A percentile compares a stretch with the other conserved stretches of the same genome.
Evolutionary conservation across 2,797 vertebrate species (phyloP).

Genomic region (Eulemur albifrons): DNA sequence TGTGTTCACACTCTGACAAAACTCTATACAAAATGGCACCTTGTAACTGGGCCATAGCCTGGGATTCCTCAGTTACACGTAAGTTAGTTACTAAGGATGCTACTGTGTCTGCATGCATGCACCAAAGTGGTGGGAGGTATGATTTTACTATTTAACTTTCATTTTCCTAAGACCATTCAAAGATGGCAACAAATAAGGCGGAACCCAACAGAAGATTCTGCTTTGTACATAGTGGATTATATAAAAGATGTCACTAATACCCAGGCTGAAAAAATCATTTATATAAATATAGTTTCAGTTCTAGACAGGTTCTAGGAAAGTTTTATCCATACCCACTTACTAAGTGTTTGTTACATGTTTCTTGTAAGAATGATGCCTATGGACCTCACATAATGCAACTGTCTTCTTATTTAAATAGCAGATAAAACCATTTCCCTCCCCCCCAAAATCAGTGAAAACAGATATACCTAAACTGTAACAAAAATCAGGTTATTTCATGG

Average conservation of each 20-base stretch:
- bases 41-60: not conserved
- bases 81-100: not conserved
- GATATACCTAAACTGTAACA: not conserved
- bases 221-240: not conserved
- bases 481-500: slow-evolving; percentile 15
- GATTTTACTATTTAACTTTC: slow-evolving; percentile 9
- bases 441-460: not conserved
- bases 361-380: not conserved
- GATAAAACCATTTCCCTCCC: not conserved
- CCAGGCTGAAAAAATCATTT: not conserved
- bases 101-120: not conserved
- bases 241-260: not conserved
- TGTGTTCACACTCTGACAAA: slow-evolving; percentile 47
- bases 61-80: not conserved
- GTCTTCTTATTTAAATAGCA: slow-evolving; percentile 31
- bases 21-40: slow-evolving; percentile 54
- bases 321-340: not conserved
- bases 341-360: not conserved
- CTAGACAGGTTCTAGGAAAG: not conserved
- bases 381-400: not conserved
- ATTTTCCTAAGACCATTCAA: not conserved
- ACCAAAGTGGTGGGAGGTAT: not conserved
- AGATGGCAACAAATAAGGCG: not conserved
- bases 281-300: not conserved
- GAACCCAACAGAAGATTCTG: not conserved